Percentiles rank a stretch among this genome's conserved stretches.
These are phyloP conservation scores for Halotydeus destructor DNA, from an alignment of 1,140 invertebrate genomes.

Conservation along the genomic window DNA sequence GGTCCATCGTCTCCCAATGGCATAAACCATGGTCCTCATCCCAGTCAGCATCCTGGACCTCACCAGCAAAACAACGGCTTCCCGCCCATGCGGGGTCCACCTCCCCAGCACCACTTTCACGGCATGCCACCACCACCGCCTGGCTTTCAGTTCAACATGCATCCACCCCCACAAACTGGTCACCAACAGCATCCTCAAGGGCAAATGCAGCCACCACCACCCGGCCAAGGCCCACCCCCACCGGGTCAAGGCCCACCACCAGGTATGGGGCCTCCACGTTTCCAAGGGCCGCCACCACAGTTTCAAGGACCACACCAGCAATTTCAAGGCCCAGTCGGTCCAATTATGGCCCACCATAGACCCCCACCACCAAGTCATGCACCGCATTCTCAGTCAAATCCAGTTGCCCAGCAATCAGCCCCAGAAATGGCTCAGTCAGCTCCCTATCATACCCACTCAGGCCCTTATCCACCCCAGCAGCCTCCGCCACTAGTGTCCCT, in stretches of 20 bases:
- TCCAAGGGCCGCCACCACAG: neutral
- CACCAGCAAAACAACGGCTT: neutral
- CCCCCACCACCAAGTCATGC: neutral
- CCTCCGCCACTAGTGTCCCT: neutral
- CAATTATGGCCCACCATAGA: neutral
- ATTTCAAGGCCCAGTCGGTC: neutral
- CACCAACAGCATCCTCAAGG: neutral
- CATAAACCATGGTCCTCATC: neutral
- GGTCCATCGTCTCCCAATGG: neutral
- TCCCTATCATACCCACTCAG: neutral
- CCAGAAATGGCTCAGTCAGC: neutral
- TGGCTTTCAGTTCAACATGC: constrained; percentile 2
- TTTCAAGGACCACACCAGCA: neutral
- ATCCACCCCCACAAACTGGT: neutral
- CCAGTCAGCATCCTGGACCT: neutral
- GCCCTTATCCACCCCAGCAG: neutral
- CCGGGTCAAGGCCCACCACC: neutral
- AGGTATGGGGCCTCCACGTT: neutral
- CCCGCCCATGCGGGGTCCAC: neutral
- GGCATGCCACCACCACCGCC: neutral
- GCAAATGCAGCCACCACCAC: no score
- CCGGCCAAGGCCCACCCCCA: neutral
- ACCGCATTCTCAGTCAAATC: no score
- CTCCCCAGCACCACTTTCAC: neutral
- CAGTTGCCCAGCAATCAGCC: no score